Percentiles rank a stretch among this genome's conserved stretches.
Evolutionary conservation across 2,888 invertebrate genomes (phyloP).

Genomic region (Sacculina carcini): DNA sequence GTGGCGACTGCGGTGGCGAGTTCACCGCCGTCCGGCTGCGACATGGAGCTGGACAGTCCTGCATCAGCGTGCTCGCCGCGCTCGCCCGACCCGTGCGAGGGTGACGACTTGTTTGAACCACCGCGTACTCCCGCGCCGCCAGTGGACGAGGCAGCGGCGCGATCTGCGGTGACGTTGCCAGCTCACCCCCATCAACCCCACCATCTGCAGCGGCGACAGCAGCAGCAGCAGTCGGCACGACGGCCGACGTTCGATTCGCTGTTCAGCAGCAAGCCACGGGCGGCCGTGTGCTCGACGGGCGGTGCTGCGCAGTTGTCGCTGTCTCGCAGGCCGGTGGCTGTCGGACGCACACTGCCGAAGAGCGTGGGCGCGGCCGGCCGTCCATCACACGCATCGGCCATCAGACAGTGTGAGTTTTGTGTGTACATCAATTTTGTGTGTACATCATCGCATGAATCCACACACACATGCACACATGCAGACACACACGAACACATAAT

Average conservation of each 20-base stretch:
- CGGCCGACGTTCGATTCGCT: conserved; percentile 15
- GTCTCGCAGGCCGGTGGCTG: too few relatives aligned
- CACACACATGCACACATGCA: too few relatives aligned
- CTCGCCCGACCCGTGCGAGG: conserved; percentile 52
- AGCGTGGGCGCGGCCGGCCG: too few relatives aligned
- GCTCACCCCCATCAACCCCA: conserved; percentile 6
- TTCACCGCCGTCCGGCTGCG: too few relatives aligned
- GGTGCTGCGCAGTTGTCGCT: too few relatives aligned
- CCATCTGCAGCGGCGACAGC: conserved; percentile 8
- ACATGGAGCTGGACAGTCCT: conserved; percentile 50
- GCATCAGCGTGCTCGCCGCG: conserved; percentile 29
- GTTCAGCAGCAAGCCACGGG: conserved; percentile 32
- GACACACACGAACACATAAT: too few relatives aligned
- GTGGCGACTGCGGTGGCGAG: conserved; percentile 23
- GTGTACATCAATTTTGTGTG: too few relatives aligned
- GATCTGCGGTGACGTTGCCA: neutral
- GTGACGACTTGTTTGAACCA: conserved; percentile 62
- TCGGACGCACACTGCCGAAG: too few relatives aligned
- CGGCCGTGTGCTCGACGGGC: too few relatives aligned
- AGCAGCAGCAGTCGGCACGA: neutral
- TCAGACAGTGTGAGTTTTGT: too few relatives aligned
- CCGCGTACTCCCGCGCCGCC: conserved; percentile 22
- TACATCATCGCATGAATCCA: too few relatives aligned
- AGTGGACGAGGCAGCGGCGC: neutral
- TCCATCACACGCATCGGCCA: too few relatives aligned